Evolutionary conservation across 2,888 invertebrate genomes (phyloP).

Genomic region (Aleiodes alternator): DNA sequence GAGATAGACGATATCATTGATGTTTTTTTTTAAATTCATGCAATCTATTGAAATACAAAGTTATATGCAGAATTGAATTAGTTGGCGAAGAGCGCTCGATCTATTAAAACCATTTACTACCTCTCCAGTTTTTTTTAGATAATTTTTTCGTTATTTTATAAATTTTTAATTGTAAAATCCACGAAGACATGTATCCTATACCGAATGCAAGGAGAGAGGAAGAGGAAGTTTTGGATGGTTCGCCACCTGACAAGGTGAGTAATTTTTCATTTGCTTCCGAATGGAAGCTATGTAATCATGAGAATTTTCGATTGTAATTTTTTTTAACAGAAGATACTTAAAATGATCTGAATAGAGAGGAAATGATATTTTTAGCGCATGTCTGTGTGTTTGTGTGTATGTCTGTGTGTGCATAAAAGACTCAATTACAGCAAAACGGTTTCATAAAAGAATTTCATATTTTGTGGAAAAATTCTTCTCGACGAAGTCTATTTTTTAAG

Average conservation of each 20-base stretch:
- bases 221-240: conserved; percentile 41
- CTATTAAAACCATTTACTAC: not conserved
- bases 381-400: too few relatives aligned
- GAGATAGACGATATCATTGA: not conserved
- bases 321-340: too few relatives aligned
- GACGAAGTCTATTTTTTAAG: too few relatives aligned
- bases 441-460: too few relatives aligned
- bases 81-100: conserved; percentile 1
- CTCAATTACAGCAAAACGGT: too few relatives aligned
- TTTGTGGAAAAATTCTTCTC: too few relatives aligned
- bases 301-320: too few relatives aligned
- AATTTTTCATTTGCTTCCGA: too few relatives aligned
- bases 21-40: not conserved
- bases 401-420: too few relatives aligned
- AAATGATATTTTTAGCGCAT: too few relatives aligned
- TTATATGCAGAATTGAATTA: not conserved
- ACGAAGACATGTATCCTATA: conserved; percentile 48
- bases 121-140: not conserved
- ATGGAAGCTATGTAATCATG: too few relatives aligned
- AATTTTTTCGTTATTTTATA: not conserved
- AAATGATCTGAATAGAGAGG: too few relatives aligned
- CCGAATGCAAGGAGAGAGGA: conserved; percentile 33
- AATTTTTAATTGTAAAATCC: not conserved
- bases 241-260: conserved; percentile 57
- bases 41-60: not conserved